Evolutionary conservation across 2,888 invertebrate species (phyloP).

Genomic region (Laothoe populi): DNA sequence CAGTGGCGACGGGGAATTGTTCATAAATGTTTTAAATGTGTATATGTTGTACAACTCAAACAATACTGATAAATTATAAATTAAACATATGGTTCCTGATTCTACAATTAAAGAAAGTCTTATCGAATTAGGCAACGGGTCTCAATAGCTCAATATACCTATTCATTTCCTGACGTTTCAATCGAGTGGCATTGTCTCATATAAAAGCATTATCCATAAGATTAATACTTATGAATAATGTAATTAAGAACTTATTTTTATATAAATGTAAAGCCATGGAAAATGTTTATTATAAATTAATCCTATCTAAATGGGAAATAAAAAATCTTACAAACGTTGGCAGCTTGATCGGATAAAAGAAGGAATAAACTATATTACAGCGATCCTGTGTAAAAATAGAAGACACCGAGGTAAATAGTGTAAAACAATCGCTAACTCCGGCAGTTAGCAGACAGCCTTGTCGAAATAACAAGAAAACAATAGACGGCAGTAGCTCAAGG

Average conservation of each 20-base stretch:
- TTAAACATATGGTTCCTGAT: not conserved
- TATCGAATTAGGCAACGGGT: too few relatives aligned
- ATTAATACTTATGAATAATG: too few relatives aligned
- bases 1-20: constrained; percentile 12
- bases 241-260: too few relatives aligned
- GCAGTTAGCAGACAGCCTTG: constrained; percentile 6
- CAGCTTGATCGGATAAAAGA: not conserved
- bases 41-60: not conserved
- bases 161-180: too few relatives aligned
- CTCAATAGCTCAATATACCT: too few relatives aligned
- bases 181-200: too few relatives aligned
- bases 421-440: not conserved
- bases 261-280: too few relatives aligned
- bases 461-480: constrained; percentile 11
- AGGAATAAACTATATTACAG: not conserved
- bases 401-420: constrained; percentile 4
- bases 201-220: too few relatives aligned
- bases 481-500: constrained; percentile 10
- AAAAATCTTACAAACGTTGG: too few relatives aligned
- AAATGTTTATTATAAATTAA: too few relatives aligned
- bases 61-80: not conserved
- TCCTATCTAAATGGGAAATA: too few relatives aligned
- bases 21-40: constrained; percentile 4
- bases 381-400: not conserved
- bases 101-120: too few relatives aligned